These are phyloP conservation scores for Allobates femoralis DNA, from an alignment of 2,797 vertebrate genomes.

Conservation along the genomic window DNA sequence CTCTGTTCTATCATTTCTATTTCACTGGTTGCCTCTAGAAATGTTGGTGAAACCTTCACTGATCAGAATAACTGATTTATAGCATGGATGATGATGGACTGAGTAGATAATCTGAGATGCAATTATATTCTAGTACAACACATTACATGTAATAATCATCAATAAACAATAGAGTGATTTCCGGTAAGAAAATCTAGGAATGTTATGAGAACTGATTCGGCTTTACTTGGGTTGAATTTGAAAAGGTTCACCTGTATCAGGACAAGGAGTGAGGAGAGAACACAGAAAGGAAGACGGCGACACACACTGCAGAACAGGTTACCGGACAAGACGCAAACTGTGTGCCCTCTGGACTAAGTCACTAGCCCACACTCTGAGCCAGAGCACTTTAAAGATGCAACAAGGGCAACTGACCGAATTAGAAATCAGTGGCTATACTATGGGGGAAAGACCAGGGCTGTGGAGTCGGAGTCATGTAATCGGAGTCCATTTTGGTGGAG, in stretches of 20 bases:
- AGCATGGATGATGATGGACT: not conserved
- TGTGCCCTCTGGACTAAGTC: not conserved
- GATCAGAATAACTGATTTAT: not conserved
- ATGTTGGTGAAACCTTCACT: not conserved
- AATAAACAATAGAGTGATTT: not conserved
- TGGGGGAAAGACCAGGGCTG: too few relatives aligned
- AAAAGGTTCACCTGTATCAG: not conserved
- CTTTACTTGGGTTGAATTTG: not conserved
- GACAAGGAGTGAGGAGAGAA: conserved; percentile 3
- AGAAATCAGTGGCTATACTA: not conserved
- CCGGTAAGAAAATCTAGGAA: not conserved
- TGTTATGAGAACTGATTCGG: not conserved
- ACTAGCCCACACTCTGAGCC: not conserved
- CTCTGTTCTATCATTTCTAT: too few relatives aligned
- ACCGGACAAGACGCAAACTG: conserved; percentile 8
- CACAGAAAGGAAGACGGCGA: conserved; percentile 7
- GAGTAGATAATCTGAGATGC: too few relatives aligned
- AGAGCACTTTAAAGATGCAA: not conserved
- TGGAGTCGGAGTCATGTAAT: too few relatives aligned
- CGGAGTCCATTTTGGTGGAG: too few relatives aligned
- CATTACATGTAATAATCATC: not conserved
- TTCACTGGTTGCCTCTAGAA: too few relatives aligned
- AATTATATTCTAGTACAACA: not conserved
- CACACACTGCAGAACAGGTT: not conserved
- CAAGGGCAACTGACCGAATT: not conserved